Evolutionary conservation across 2,888 invertebrate species (phyloP), one percentile per base, ranked within the genome.

Genomic region (Archips xylosteana): DNA sequence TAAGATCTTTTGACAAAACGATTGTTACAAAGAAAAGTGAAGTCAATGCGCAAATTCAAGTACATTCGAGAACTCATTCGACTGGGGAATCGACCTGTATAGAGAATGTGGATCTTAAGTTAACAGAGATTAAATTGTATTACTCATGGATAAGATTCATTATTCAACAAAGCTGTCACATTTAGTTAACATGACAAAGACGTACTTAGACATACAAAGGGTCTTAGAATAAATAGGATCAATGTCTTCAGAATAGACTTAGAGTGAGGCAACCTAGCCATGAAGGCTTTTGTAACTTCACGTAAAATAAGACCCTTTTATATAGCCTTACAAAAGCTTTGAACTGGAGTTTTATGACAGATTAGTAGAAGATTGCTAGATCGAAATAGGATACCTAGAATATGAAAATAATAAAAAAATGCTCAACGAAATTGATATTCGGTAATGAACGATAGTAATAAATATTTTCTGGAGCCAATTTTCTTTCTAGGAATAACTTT

Each of bases 21-120:
- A 74, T 74, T 70, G 64, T 61, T 60, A 74, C 74, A 74, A 70
- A 74, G 65, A 74, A 70, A 74, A 70, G 73, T 64, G 69, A 70
- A 74, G 70, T 74, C 70, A 70, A 65, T 70, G 51, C 69, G 63
- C 60, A 65, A 74, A 61, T 60, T 70, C 60, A 59, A 74, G 74
- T 70, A 74, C 61, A 60, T 74, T 74, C 51, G 61, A 70, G 60
- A 65, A 70, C 61, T 74, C 74, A 61, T 65, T 64, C 60, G 42
- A 54, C 69, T 69, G 65, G 12, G 70, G 70, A 70, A 74, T 65
- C 69, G 54, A 70, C 74, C 65, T 69, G 47, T 64, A 51, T 65
- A 54, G 51, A 65, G 60, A 65, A 65, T 64, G 69, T 36, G 23
- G 65, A 65, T 36, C 45, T 70, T 34, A 64, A 36, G 74, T 70